phyloP scores from a whole-genome alignment of 2,888 invertebrate species.

The Drosophila setosimentum region DNA sequence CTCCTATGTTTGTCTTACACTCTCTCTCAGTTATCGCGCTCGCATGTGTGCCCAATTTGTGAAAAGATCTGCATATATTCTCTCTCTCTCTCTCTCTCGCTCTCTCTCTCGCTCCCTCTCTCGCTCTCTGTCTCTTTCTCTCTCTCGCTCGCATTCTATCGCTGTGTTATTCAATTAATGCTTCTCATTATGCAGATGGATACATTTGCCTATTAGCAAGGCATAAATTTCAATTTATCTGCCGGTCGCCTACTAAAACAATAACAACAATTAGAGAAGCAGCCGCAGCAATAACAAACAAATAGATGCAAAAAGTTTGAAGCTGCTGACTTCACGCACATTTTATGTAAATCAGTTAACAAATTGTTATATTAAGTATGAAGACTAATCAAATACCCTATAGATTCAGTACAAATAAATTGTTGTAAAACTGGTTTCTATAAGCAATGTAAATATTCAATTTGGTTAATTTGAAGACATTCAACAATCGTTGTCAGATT shows the following conservation, averaged over 20 bases:
- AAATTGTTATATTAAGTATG: constrained; percentile 42
- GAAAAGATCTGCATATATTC: constrained; percentile 49
- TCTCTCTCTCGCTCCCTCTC: no score
- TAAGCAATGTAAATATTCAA: background rate
- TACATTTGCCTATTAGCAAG: constrained; percentile 64
- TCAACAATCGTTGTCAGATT: background rate
- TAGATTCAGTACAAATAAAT: background rate
- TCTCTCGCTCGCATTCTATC: constrained; percentile 6
- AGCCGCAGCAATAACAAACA: constrained; percentile 25
- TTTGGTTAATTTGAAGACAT: background rate
- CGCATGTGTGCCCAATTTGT: constrained; percentile 45
- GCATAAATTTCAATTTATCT: constrained; percentile 73
- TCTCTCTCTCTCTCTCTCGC: background rate
- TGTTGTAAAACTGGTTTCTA: background rate
- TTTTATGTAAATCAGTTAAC: constrained; percentile 68
- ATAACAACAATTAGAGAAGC: constrained; percentile 29
- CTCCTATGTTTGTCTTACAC: constrained; percentile 15
- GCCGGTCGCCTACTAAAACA: constrained; percentile 43
- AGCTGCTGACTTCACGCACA: constrained; percentile 63
- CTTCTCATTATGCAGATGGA: constrained; percentile 71
- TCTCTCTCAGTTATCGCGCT: constrained; percentile 5
- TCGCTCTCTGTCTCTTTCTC: background rate
- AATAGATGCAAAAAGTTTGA: constrained; percentile 44
- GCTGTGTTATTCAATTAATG: constrained; percentile 59
- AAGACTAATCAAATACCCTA: constrained; percentile 13